phyloP scores from a whole-genome alignment of 1,140 invertebrate species.

The Drosophila insularis region DNA sequence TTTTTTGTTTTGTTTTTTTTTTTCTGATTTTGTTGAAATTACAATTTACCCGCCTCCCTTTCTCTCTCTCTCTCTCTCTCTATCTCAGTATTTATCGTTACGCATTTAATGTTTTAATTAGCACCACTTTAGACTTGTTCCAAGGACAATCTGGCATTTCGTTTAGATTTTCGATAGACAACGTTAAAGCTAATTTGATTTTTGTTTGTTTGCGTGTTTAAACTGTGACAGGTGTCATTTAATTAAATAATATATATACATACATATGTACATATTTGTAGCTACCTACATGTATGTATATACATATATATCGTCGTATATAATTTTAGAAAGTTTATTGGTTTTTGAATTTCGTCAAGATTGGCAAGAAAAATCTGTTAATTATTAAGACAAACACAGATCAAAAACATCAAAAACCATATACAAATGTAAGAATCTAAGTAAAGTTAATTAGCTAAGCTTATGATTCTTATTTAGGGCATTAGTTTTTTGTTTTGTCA shows the following conservation, averaged over 20 bases:
- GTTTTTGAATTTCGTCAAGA: conserved; percentile 29
- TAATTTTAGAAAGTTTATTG: conserved; percentile 40
- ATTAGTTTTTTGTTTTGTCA: no score
- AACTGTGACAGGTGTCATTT: conserved; percentile 61
- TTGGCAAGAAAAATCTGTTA: conserved; percentile 22
- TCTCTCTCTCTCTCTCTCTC: background rate
- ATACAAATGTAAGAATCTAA: background rate
- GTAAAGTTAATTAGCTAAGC: background rate
- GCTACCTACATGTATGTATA: background rate
- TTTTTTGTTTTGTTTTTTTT: conserved; percentile 24
- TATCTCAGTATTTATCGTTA: conserved; percentile 43
- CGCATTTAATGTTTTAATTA: conserved; percentile 81
- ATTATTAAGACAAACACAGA: conserved; percentile 12
- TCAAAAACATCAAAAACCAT: background rate
- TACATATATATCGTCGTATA: background rate
- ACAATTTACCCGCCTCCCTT: background rate
- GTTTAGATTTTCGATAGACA: conserved; percentile 36
- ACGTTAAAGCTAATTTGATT: conserved; percentile 55
- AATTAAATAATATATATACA: conserved; percentile 44
- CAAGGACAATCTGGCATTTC: conserved; percentile 59
- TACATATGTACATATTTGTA: conserved; percentile 29
- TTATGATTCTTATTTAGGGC: background rate
- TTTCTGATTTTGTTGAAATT: conserved; percentile 11
- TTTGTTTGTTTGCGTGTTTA: conserved; percentile 32
- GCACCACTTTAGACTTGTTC: conserved; percentile 45